Conservation (phyloP, 2,888 invertebrate species). For the Drosophila demipolita region DNA sequence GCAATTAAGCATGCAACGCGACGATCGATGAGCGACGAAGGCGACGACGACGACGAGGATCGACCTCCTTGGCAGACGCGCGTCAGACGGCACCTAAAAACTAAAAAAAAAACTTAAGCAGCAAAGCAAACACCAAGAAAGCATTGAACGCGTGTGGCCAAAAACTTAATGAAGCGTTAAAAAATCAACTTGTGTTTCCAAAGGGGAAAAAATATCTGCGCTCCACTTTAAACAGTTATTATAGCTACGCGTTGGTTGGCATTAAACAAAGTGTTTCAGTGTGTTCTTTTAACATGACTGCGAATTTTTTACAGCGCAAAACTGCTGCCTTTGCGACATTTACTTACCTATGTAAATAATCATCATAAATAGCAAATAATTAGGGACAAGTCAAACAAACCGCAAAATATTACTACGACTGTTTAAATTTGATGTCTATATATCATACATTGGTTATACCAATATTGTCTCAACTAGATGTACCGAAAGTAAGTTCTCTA, state of each 20-base stretch:
- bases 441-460: neutral
- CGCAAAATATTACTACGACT: neutral
- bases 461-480: neutral
- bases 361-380: neutral
- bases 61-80: conserved; percentile 64
- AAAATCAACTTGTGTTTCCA: conserved; percentile 66
- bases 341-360: neutral
- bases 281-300: neutral
- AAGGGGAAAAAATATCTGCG: conserved; percentile 37
- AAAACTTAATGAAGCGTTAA: conserved; percentile 82
- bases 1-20: conserved; percentile 65
- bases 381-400: neutral
- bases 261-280: conserved; percentile 5
- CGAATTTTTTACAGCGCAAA: neutral
- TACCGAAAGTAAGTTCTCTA: neutral
- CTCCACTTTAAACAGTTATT: conserved; percentile 57
- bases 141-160: conserved; percentile 82
- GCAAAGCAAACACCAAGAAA: conserved; percentile 41
- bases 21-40: conserved; percentile 38
- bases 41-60: conserved; percentile 44
- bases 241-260: conserved; percentile 18
- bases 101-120: conserved; percentile 4
- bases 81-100: conserved; percentile 59
- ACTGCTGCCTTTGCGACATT: neutral
- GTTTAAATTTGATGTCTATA: neutral